Base-by-base conservation (phyloP, 1,140 invertebrate genomes). In the Ips typographus region DNA sequence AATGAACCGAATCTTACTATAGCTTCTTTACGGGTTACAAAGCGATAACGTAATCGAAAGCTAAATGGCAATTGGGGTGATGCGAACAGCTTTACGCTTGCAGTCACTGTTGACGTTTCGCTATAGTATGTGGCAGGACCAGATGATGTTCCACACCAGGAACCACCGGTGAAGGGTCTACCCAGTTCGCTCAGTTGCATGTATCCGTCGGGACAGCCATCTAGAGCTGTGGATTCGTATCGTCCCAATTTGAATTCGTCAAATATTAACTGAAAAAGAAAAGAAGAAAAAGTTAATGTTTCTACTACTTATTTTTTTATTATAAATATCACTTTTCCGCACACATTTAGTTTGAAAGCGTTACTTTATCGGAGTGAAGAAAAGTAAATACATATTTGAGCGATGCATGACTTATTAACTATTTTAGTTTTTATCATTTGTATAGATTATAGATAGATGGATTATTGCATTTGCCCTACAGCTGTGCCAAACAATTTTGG, bases 181-280 rank as follows among this genome's bases (percentile, higher is more conserved):
- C 91, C 91, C 65, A 93, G 82, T 82, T 93, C 92, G 56, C 90
- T 89, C 51, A 93, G 81, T 80, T 93, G 90, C 86, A 93, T 90
- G 80, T 90, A 91, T n/a, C 92, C 91, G 75, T 93, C 91, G 0
- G 91, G 90, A 77, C 91, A 93, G 53, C 85, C 87, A 71, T 84
- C 88, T 79, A 81, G 85, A 80, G 82, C 89, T 78, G 77, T 84
- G 65, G 73, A 82, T 80, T 91, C 89, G 75, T 91, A 89, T 52
- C 89, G 84, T 1, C 92, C 92, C 61, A 94, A 85, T 73, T 89
- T 90, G 81, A 94, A 93, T 64, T 90, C 87, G 76, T 94, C 92
- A 84, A 93, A 93, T 61, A 92, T 87, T 40, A 94, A 82, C 86
- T 91, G 86, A 38, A 83, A 82, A 57, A 74, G 73, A 69, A 44